phyloP scores from a whole-genome alignment of 2,113 vertebrate genomes.

The Cinclus mexicanus region DNA sequence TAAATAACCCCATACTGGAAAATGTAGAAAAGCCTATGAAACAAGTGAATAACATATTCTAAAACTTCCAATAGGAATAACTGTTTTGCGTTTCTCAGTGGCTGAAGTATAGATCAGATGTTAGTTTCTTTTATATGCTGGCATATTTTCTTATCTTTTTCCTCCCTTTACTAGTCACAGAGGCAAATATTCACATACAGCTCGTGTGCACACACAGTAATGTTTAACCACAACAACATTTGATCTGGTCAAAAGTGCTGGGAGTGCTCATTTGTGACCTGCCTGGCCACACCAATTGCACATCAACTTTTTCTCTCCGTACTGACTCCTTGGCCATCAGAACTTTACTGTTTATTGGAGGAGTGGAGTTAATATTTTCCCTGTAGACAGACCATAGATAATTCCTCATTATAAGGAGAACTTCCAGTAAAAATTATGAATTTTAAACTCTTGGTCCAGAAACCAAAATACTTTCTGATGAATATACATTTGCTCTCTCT shows the following conservation, averaged over 20 bases:
- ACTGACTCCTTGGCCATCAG: background rate
- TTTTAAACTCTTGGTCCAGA: background rate
- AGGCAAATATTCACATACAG: background rate
- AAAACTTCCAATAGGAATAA: background rate
- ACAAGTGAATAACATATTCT: background rate
- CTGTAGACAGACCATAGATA: background rate
- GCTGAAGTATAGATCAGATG: background rate
- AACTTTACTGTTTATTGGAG: background rate
- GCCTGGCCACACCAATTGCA: too few species aligned
- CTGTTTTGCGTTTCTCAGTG: background rate
- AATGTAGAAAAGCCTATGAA: background rate
- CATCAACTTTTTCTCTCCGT: background rate
- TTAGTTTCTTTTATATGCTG: background rate
- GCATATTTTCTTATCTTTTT: background rate
- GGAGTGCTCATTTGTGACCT: background rate
- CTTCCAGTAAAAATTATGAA: background rate
- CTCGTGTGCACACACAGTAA: accelerated
- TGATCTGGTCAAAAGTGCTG: background rate
- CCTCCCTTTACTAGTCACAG: background rate
- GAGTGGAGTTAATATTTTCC: background rate
- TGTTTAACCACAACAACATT: background rate
- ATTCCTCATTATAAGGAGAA: background rate
- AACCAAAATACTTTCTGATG: background rate
- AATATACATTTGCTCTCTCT: background rate
- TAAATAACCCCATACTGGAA: background rate